Conservation (phyloP, 1,140 invertebrate genomes). For the Mylabris phalerata region DNA sequence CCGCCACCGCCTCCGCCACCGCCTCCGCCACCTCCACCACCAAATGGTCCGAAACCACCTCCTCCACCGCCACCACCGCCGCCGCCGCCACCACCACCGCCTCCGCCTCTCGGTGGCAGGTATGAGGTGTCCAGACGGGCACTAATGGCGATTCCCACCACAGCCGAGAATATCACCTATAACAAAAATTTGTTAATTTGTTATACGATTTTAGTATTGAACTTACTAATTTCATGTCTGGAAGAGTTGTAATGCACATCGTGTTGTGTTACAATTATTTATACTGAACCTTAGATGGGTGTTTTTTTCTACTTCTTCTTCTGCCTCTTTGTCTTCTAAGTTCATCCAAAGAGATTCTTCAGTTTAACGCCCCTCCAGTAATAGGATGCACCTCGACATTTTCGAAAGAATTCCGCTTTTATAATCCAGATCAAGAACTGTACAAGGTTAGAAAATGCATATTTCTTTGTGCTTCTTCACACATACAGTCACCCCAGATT, state of each 20-base stretch:
- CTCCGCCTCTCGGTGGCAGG: conserved; percentile 51
- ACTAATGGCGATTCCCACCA: conserved; percentile 25
- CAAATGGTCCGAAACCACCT: conserved; percentile 8
- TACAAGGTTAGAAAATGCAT: no score
- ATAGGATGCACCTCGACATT: no score
- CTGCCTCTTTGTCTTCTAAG: conserved; percentile 1
- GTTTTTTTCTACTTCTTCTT: conserved; percentile 1
- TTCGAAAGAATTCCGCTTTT: no score
- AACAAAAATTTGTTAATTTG: conserved; percentile 11
- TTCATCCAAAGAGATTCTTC: no score
- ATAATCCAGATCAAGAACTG: no score
- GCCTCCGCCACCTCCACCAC: conserved; percentile 10
- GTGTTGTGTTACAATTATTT: conserved; percentile 12
- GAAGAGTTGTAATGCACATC: conserved; percentile 7
- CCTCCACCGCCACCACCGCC: conserved; percentile 16
- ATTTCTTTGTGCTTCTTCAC: no score
- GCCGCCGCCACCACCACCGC: conserved; percentile 47
- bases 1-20: conserved; percentile 6
- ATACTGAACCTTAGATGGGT: background rate
- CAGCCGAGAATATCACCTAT: conserved; percentile 26
- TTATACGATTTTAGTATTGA: background rate
- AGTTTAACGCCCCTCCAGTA: no score
- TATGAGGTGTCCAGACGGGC: conserved; percentile 54
- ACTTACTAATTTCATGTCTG: conserved; percentile 16
- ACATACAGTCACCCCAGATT: no score